These are phyloP conservation scores for Danio rerio DNA, from an alignment of 2,113 vertebrate species.

Conservation along the genomic window DNA sequence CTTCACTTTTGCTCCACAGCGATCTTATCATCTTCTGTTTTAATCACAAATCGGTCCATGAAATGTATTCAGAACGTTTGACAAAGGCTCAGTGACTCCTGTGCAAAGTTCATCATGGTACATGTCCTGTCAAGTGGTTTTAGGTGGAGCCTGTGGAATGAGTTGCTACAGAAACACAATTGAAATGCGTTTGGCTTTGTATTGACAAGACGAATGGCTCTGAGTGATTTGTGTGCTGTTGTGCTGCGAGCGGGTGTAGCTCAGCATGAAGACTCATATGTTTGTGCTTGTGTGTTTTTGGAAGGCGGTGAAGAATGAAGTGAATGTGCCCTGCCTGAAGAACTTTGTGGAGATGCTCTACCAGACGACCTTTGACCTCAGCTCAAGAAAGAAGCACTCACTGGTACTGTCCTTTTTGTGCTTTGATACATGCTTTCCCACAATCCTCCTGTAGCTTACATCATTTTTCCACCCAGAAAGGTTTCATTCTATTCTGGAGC, in stretches of 20 bases:
- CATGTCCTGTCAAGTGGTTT: conserved; percentile 20
- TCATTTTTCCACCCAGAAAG: neutral
- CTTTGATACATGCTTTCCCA: neutral
- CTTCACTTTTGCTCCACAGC: neutral
- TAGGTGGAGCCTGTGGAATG: neutral
- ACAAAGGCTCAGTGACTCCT: neutral
- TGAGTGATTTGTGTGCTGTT: conserved; percentile 19
- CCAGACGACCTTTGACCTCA: conserved; percentile 98
- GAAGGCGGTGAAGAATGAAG: conserved; percentile 99
- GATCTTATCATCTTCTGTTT: neutral
- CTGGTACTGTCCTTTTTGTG: conserved; percentile 79
- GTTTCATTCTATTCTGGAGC: neutral
- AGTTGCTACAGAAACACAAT: conserved; percentile 27
- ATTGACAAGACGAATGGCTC: conserved; percentile 2
- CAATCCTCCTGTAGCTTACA: neutral
- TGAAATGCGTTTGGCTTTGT: neutral
- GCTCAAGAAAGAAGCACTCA: conserved; percentile 98
- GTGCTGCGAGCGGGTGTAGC: neutral
- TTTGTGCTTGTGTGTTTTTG: conserved; percentile 58
- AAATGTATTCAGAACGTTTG: too few species aligned
- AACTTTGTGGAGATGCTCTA: conserved; percentile 99
- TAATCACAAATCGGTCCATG: too few species aligned
- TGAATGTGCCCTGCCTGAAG: conserved; percentile 98
- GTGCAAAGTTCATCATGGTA: neutral
- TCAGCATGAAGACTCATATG: neutral